Percentiles rank a stretch among this genome's conserved stretches.
Conservation (phyloP, 2,113 vertebrate genomes). For the Craseonycteris thonglongyai region DNA sequence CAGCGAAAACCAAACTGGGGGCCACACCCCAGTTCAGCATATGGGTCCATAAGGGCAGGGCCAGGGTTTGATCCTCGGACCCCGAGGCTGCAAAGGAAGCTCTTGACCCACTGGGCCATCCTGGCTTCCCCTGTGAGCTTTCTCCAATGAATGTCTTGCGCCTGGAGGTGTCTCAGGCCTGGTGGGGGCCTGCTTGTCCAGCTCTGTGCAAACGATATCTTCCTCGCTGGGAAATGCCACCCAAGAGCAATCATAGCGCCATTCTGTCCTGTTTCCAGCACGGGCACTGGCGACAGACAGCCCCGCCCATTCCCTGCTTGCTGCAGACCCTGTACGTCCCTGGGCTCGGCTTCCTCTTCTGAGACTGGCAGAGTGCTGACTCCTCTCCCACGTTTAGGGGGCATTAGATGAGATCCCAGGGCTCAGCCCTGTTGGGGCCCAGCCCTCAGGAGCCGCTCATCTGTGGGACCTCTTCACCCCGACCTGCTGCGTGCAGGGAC, state of each 20-base stretch:
- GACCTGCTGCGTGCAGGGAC: too few relatives aligned
- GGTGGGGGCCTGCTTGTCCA: neutral
- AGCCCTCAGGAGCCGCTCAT: accelerated
- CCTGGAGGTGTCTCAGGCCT: neutral
- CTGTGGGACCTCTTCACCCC: neutral
- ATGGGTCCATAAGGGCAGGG: too few relatives aligned
- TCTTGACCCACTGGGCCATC: too few relatives aligned
- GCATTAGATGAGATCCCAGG: neutral
- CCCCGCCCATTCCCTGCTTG: neutral
- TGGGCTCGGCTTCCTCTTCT: neutral
- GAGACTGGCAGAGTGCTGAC: neutral
- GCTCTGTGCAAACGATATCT: accelerated
- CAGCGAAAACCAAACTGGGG: too few relatives aligned
- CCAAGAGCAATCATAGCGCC: accelerated
- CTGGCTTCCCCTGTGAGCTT: too few relatives aligned
- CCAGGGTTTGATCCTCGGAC: too few relatives aligned
- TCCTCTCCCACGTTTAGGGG: neutral
- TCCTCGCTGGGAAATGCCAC: neutral
- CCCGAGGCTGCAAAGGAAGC: too few relatives aligned
- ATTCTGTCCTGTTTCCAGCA: accelerated
- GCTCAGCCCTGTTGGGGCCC: neutral
- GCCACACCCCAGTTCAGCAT: too few relatives aligned
- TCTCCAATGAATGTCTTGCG: neutral
- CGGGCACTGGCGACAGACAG: accelerated
- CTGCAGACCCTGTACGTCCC: accelerated